Evolutionary conservation across 2,797 vertebrate genomes (phyloP), one percentile per base, ranked within the genome.

Genomic region (Tinamus major): DNA sequence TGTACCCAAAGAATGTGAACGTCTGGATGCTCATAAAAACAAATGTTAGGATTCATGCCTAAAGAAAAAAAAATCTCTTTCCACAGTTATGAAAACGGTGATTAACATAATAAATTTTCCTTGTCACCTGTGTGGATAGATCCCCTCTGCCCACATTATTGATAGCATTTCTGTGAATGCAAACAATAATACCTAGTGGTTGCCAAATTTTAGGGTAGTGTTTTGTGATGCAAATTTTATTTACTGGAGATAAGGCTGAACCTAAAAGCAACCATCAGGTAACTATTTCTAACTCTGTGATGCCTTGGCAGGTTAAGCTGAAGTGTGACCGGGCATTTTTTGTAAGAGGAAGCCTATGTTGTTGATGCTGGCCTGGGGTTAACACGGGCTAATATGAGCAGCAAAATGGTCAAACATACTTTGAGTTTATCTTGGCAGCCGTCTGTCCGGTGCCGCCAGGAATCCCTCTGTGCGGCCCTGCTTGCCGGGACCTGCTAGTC

Each of bases 381-480:
- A 21, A 20, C n/a, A 18, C 61, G 64, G n/a, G 21, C 6, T 61
- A 23, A 5, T 6, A 21, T 33, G 12, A 16, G 11, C 31, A 68
- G 31, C 41, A 61, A 29, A 89, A 27, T 3, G 2, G 10, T 39
- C 51, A 59, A 31, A 46, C 0, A 3, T 72, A 9, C 29, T 72
- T 80, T 67, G 37, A 58, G 74, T 24, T 63, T 18, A 4, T 33
- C 48, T 67, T 67, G 24, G 51, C 56, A 55, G 42, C 12, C 42
- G 42, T 3, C 17, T 64, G 13, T 37, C 35, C 27, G 27, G 9
- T 17, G 3, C 9, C 1, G 0, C 15, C 64, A 8, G 44, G 53
- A 64, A 14, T 51, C 78, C 48, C 8, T 15, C 3, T 46, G 5
- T 72, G 62, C 20, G 13, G 18, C 17, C 3, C 21, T n/a, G 12